Percentiles rank a stretch among this genome's conserved stretches.
Evolutionary conservation across 2,888 invertebrate species (phyloP).

Genomic region (Drosophila prolongata): DNA sequence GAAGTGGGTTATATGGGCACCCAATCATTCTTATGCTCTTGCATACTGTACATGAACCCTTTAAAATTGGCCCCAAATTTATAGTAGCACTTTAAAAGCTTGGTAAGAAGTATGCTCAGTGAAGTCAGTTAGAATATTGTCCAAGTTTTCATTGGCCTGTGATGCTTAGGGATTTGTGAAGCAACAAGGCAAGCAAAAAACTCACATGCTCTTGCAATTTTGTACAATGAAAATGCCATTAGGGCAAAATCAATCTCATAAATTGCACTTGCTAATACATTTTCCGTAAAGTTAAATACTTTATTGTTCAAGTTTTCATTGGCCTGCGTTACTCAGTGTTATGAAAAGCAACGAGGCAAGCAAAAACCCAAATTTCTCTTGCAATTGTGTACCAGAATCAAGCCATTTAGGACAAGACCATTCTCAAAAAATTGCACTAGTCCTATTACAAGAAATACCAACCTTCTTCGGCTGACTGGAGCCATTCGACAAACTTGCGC

Average conservation of each 20-base stretch:
- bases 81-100: constrained; percentile 34
- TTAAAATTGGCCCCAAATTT: constrained; percentile 13
- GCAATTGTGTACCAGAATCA: constrained; percentile 74
- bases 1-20: constrained; percentile 71
- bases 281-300: not conserved
- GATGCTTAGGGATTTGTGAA: constrained; percentile 53
- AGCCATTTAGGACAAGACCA: constrained; percentile 55
- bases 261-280: constrained; percentile 47
- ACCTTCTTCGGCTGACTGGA: constrained; percentile 97
- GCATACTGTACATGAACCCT: constrained; percentile 56
- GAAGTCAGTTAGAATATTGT: constrained; percentile 45
- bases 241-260: constrained; percentile 64
- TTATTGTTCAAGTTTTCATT: constrained; percentile 69
- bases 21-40: constrained; percentile 72
- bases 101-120: constrained; percentile 39
- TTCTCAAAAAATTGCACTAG: constrained; percentile 68
- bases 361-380: constrained; percentile 79
- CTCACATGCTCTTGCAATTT: constrained; percentile 77
- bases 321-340: constrained; percentile 72
- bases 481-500: constrained; percentile 98
- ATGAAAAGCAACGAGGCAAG: constrained; percentile 76
- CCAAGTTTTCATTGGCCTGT: constrained; percentile 81
- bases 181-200: constrained; percentile 82
- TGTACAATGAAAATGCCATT: constrained; percentile 63
- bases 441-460: constrained; percentile 33